These are phyloP conservation scores for Nemotelus pantherinus DNA, from an alignment of 2,888 invertebrate genomes.

Conservation along the genomic window DNA sequence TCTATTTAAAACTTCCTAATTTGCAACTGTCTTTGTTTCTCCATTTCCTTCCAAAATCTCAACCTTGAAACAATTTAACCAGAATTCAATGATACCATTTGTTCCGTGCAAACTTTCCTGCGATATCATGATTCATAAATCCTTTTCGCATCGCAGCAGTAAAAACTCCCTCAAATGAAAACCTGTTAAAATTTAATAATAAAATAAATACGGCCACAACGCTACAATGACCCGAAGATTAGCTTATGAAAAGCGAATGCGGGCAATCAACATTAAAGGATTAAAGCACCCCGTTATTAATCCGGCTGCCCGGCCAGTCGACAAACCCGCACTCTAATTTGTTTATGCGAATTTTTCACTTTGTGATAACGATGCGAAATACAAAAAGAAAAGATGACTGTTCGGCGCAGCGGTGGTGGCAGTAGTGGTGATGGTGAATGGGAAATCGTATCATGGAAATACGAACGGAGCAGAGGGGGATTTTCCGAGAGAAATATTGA, in stretches of 20 bases:
- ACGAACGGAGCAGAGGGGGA: neutral
- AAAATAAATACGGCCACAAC: slow-evolving; percentile 22
- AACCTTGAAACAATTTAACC: neutral
- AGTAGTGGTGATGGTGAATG: neutral
- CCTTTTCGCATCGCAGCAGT: neutral
- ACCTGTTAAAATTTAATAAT: slow-evolving; percentile 9
- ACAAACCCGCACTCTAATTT: slow-evolving; percentile 9
- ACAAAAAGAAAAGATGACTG: neutral
- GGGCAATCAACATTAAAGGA: slow-evolving; percentile 26
- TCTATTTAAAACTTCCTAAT: slow-evolving; percentile 16
- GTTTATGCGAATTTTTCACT: slow-evolving; percentile 26
- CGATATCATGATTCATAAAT: neutral
- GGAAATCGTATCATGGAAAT: too few species aligned
- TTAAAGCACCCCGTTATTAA: slow-evolving; percentile 28
- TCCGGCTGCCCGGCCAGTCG: neutral
- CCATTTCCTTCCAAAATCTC: neutral
- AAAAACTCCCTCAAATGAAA: neutral
- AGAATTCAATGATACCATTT: neutral
- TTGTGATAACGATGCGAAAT: neutral
- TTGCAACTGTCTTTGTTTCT: slow-evolving; percentile 28
- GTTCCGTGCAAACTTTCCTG: neutral
- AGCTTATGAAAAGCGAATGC: neutral
- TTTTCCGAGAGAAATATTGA: neutral
- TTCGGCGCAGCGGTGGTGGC: neutral
- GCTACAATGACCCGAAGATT: slow-evolving; percentile 19